Conservation (phyloP, 2,888 invertebrate species). For the Hoplodrina blanda region DNA sequence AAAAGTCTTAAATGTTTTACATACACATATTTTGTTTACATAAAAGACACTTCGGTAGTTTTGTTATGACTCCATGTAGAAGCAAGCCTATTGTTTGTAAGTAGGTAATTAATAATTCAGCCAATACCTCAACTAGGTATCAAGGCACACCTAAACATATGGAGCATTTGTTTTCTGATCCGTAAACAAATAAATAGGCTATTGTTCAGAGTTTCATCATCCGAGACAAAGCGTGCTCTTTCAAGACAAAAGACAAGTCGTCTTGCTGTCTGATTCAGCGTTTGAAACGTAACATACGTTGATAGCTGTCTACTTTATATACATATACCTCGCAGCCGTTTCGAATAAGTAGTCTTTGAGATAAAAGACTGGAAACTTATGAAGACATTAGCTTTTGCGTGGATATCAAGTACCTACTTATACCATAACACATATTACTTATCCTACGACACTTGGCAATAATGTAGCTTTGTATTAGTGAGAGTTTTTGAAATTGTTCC, state of each 20-base stretch:
- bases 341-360: neutral
- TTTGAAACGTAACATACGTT: conserved; percentile 21
- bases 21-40: no score
- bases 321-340: neutral
- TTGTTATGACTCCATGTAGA: no score
- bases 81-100: neutral
- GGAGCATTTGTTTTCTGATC: conserved; percentile 69
- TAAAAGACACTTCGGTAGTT: no score
- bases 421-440: no score
- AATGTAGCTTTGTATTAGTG: no score
- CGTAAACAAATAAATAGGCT: conserved; percentile 81
- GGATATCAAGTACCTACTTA: no score
- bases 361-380: neutral
- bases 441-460: no score
- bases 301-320: no score
- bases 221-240: conserved; percentile 75
- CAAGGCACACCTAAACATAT: conserved; percentile 64
- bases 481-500: no score
- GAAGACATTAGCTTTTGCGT: no score
- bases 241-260: conserved; percentile 69
- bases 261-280: conserved; percentile 51
- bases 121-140: conserved; percentile 9
- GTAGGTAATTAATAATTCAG: conserved; percentile 8
- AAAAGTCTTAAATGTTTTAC: no score
- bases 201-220: conserved; percentile 80